Base-by-base conservation (phyloP, 2,797 vertebrate species). In the Mus caroli region DNA sequence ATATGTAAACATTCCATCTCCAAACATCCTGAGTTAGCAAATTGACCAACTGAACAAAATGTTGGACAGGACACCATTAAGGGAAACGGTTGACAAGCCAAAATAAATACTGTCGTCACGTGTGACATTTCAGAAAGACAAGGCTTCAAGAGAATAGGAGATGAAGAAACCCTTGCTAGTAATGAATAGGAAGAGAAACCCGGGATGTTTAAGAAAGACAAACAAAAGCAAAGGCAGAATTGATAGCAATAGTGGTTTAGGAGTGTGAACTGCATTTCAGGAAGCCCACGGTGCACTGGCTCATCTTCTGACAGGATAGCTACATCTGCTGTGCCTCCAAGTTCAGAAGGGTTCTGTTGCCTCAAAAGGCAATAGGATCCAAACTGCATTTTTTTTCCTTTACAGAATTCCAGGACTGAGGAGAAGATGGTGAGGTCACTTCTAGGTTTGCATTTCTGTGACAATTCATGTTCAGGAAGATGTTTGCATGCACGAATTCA, bases 61-160 rank as follows among this genome's bases (percentile, higher is more conserved):
- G 67, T 82, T 50, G 88, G 79, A 73, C 54, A 93, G 85, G 54
- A 19, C 71, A 50, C 67, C 79, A 46, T 80, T 88, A 94, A 92
- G 67, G 50, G 62, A 90, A 95, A 54, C 6, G 2, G 11, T 62
- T 71, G 14, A 19, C 34, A 71, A 50, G 95, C 95, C 94, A 96
- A 97, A 96, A 77, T 77, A 95, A 97, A 96, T 92, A 84, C 52
- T 54, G 34, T 85, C 46, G 28, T 85, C 43, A 19, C 69, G n/a
- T 37, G 62, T 94, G 93, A 95, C 88, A 87, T 94, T 93, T 96
- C 87, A 82, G 58, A 95, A 73, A 50, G 46, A 64, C 4, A 24
- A 92, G 56, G 14, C 67, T 94, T 96, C 78, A 83, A 79, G 82
- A 89, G 71, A 80, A 60, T 34, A 94, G 60, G 60, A 91, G 71